Conservation (phyloP, 2,888 invertebrate genomes). For the Troilus luridus region DNA sequence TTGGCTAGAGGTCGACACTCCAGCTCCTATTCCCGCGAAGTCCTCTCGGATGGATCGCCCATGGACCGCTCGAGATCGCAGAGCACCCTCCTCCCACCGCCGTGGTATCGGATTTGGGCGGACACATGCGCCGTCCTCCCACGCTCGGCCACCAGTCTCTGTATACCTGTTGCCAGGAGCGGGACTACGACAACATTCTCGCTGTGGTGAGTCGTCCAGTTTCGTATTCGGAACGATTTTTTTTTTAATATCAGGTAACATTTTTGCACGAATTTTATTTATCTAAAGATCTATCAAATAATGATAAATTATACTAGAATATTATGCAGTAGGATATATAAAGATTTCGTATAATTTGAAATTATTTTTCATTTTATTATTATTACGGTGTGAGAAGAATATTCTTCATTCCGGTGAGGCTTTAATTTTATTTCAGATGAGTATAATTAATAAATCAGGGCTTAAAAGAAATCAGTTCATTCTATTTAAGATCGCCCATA, state of each 20-base stretch:
- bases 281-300: background rate
- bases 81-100: constrained; percentile 39
- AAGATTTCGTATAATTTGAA: too few relatives aligned
- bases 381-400: too few relatives aligned
- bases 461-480: too few relatives aligned
- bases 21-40: background rate
- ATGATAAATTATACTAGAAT: background rate
- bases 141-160: constrained; percentile 35
- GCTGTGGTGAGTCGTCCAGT: constrained; percentile 32
- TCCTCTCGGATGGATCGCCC: background rate
- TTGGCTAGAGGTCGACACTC: too few relatives aligned
- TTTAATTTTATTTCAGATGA: background rate
- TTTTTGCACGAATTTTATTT: background rate
- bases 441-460: background rate
- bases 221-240: background rate
- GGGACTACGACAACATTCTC: constrained; percentile 26
- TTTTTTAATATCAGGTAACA: background rate
- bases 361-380: too few relatives aligned
- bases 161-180: constrained; percentile 40
- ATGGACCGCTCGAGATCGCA: background rate
- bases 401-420: too few relatives aligned
- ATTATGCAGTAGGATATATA: too few relatives aligned
- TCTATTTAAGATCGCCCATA: too few relatives aligned
- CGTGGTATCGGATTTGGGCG: constrained; percentile 46
- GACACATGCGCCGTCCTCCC: constrained; percentile 34